Evolutionary conservation across 2,797 vertebrate genomes (phyloP).

Genomic region (Dipus sagitta): DNA sequence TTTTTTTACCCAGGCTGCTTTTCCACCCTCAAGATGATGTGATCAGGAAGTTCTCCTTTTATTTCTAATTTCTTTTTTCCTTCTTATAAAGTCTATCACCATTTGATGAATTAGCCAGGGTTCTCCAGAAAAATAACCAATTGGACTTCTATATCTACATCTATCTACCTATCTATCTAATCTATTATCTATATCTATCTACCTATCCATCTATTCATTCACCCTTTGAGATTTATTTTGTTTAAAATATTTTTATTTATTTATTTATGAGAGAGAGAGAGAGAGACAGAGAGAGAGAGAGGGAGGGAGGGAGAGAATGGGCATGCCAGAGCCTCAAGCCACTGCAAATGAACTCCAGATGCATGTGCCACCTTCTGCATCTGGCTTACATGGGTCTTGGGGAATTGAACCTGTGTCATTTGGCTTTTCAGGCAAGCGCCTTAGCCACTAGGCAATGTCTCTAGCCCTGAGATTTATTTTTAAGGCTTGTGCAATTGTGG

Average conservation of each 20-base stretch:
- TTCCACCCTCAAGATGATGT: background rate
- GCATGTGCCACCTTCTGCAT: too few relatives aligned
- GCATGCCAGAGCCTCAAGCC: too few relatives aligned
- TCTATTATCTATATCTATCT: background rate
- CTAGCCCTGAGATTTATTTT: background rate
- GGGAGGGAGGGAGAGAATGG: too few relatives aligned
- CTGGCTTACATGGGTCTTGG: too few relatives aligned
- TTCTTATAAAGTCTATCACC: background rate
- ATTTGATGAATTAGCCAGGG: background rate
- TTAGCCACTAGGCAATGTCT: background rate
- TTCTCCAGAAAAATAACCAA: constrained; percentile 18
- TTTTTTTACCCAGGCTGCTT: background rate
- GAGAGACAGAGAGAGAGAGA: too few relatives aligned
- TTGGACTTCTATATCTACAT: background rate
- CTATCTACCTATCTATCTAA: background rate
- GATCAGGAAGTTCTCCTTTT: background rate
- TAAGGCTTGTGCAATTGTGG: background rate
- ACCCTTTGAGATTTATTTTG: background rate
- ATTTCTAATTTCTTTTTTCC: background rate
- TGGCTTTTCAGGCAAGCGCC: too few relatives aligned
- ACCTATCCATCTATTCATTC: too few relatives aligned
- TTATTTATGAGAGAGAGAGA: background rate
- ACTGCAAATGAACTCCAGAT: too few relatives aligned
- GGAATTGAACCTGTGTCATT: too few relatives aligned
- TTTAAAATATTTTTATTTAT: too few relatives aligned